A percentile compares a stretch with the other conserved stretches of the same genome.
These are phyloP conservation scores for Cephus pulcher DNA, from an alignment of 2,888 invertebrate genomes.

Conservation along the genomic window DNA sequence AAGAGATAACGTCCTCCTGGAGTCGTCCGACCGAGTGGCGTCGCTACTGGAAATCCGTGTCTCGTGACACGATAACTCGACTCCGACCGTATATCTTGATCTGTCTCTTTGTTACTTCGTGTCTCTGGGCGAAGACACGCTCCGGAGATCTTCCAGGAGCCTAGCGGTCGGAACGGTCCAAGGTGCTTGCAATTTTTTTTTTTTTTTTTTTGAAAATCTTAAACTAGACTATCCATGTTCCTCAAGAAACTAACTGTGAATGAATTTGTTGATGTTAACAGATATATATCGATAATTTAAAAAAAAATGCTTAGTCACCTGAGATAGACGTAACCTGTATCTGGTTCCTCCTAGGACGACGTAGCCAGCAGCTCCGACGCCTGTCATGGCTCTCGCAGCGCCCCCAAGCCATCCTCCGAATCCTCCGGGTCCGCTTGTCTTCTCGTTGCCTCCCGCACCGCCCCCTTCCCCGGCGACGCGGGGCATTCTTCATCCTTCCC, in stretches of 20 bases:
- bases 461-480: conserved; percentile 60
- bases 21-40: not conserved
- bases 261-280: not conserved
- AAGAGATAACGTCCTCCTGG: not conserved
- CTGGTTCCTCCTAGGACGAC: conserved; percentile 79
- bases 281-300: not conserved
- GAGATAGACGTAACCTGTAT: conserved; percentile 74
- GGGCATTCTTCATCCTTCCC: conserved; percentile 65
- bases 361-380: conserved; percentile 64
- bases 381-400: conserved; percentile 55
- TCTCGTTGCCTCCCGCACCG: conserved; percentile 48
- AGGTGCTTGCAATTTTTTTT: not conserved
- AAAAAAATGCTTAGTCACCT: conserved; percentile 37
- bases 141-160: not conserved
- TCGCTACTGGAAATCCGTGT: not conserved
- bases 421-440: conserved; percentile 38
- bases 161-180: not conserved
- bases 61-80: not conserved
- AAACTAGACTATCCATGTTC: not conserved
- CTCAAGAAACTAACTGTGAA: not conserved
- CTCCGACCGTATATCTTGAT: not conserved
- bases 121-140: not conserved
- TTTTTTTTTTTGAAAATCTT: not conserved
- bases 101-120: not conserved
- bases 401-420: conserved; percentile 58